Percentiles rank a stretch among this genome's conserved stretches.
Evolutionary conservation across 2,113 vertebrate species (phyloP).

Genomic region (Mus spicilegus): DNA sequence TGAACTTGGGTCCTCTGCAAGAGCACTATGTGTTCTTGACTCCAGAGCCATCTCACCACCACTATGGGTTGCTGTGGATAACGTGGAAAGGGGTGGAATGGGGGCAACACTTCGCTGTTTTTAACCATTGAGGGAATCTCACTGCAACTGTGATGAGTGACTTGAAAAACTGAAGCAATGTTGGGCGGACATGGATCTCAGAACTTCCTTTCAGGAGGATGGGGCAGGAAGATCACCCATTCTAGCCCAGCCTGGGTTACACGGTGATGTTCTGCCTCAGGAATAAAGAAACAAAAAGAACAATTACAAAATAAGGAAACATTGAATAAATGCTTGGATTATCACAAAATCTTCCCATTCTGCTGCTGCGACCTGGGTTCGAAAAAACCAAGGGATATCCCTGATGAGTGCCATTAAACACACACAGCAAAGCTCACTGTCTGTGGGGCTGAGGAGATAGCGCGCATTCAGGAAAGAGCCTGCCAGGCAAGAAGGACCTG

Average conservation of each 20-base stretch:
- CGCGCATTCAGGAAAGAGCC: neutral
- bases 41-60: neutral
- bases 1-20: neutral
- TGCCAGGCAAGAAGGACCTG: neutral
- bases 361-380: neutral
- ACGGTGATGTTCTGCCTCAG: too few species aligned
- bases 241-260: neutral
- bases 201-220: neutral
- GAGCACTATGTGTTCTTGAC: too few species aligned
- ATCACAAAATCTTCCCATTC: neutral
- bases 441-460: neutral
- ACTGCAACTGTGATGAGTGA: neutral
- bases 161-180: neutral
- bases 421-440: neutral
- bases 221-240: neutral
- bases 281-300: neutral
- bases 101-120: neutral
- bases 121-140: neutral
- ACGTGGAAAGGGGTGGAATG: neutral
- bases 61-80: neutral
- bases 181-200: neutral
- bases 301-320: neutral
- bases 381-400: neutral
- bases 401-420: neutral
- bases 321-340: neutral